Conservation (phyloP, 2,797 vertebrate species). For the Nannoperca obscura region DNA sequence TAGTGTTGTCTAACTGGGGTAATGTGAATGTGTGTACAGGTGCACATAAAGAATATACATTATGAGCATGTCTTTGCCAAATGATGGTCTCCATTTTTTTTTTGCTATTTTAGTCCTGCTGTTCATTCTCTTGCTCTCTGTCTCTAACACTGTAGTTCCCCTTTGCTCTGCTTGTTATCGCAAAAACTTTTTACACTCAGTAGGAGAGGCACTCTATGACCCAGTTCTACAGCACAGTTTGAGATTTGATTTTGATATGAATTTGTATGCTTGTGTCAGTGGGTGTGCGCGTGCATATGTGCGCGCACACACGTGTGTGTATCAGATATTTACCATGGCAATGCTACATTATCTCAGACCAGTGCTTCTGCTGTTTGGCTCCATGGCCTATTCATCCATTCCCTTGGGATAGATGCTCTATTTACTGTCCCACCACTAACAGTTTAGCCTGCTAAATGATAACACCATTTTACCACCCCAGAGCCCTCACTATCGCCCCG, state of each 20-base stretch:
- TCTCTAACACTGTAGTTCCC: constrained; percentile 42
- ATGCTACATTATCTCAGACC: constrained; percentile 74
- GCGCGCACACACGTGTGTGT: constrained; percentile 16
- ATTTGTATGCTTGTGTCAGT: constrained; percentile 57
- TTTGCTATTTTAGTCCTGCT: constrained; percentile 27
- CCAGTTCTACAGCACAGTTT: constrained; percentile 73
- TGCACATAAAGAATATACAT: not conserved
- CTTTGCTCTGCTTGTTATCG: constrained; percentile 69
- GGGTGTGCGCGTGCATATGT: constrained; percentile 8
- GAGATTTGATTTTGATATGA: constrained; percentile 79
- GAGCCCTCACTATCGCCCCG: constrained; percentile 48
- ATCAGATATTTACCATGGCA: constrained; percentile 60
- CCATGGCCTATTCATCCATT: constrained; percentile 72
- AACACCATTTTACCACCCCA: constrained; percentile 54
- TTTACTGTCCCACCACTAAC: constrained; percentile 61
- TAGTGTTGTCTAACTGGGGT: constrained; percentile 20
- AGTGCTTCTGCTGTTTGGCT: constrained; percentile 61
- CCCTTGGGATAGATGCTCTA: constrained; percentile 55
- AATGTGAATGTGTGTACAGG: constrained; percentile 13
- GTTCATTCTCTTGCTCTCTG: constrained; percentile 39
- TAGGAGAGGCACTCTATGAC: constrained; percentile 72
- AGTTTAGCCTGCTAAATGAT: constrained; percentile 65
- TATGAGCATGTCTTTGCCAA: constrained; percentile 2
- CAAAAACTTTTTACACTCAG: constrained; percentile 63
- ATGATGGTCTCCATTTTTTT: constrained; percentile 20